These are phyloP conservation scores for Ladona fulva DNA, from an alignment of 1,140 invertebrate genomes.

Conservation along the genomic window DNA sequence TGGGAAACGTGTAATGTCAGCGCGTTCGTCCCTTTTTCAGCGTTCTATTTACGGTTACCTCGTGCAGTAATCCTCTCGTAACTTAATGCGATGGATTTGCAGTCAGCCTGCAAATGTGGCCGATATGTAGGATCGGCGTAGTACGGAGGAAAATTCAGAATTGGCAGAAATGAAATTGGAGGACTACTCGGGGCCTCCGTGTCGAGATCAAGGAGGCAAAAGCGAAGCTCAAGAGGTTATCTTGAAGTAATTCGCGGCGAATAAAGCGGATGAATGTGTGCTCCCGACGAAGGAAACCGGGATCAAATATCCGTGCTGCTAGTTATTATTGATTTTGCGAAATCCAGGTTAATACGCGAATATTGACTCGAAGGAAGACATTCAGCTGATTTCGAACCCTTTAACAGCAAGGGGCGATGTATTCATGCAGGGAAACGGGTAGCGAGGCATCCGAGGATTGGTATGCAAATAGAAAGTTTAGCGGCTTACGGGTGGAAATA, in stretches of 20 bases:
- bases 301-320: neutral
- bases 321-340: neutral
- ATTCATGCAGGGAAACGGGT: too few species aligned
- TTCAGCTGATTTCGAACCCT: neutral
- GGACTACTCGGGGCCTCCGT: neutral
- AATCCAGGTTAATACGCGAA: neutral
- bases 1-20: too few species aligned
- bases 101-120: too few species aligned
- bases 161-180: neutral
- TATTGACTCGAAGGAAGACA: constrained; percentile 5
- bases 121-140: neutral
- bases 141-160: neutral
- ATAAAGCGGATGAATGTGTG: neutral
- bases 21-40: too few species aligned
- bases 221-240: neutral
- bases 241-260: neutral
- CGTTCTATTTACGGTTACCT: too few species aligned
- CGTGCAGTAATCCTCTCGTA: too few species aligned
- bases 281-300: neutral
- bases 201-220: neutral
- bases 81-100: too few species aligned
- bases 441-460: too few species aligned
- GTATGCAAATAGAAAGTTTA: too few species aligned
- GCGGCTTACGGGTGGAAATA: too few species aligned
- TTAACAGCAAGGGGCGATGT: too few species aligned